Percentiles rank a stretch among this genome's conserved stretches.
These are phyloP conservation scores for Xestia c-nigrum DNA, from an alignment of 2,888 invertebrate genomes.

Conservation along the genomic window DNA sequence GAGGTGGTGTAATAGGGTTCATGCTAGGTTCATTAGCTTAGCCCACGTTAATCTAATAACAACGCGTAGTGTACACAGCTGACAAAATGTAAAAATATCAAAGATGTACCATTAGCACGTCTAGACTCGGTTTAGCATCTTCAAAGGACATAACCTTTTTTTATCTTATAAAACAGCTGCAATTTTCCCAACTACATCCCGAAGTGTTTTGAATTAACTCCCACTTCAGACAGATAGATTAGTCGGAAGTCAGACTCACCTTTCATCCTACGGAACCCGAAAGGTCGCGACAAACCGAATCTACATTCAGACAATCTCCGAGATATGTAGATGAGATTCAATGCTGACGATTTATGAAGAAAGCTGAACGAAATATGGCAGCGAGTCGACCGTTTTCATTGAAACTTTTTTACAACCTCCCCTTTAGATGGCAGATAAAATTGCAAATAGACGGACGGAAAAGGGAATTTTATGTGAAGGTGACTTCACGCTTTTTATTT, in stretches of 20 bases:
- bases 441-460: slow-evolving; percentile 83
- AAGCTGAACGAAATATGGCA: slow-evolving; percentile 86
- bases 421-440: slow-evolving; percentile 85
- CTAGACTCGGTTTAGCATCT: slow-evolving; percentile 11
- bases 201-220: slow-evolving; percentile 50
- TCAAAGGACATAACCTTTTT: slow-evolving; percentile 7
- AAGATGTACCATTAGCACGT: slow-evolving; percentile 2
- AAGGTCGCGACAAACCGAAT: slow-evolving; percentile 67
- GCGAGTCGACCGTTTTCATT: slow-evolving; percentile 82
- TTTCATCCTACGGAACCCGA: slow-evolving; percentile 55
- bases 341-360: slow-evolving; percentile 87
- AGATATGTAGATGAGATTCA: slow-evolving; percentile 86
- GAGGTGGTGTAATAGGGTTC: slow-evolving; percentile 22
- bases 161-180: slow-evolving; percentile 15
- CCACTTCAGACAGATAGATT: slow-evolving; percentile 47
- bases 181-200: slow-evolving; percentile 4
- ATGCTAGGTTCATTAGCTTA: slow-evolving; percentile 35
- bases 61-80: neutral
- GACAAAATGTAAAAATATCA: slow-evolving; percentile 6
- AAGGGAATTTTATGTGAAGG: slow-evolving; percentile 84
- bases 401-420: slow-evolving; percentile 85
- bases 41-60: slow-evolving; percentile 16
- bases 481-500: slow-evolving; percentile 72
- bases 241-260: slow-evolving; percentile 57
- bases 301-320: slow-evolving; percentile 74